phyloP scores from a whole-genome alignment of 2,888 invertebrate genomes.

The Amphipoea oculea region DNA sequence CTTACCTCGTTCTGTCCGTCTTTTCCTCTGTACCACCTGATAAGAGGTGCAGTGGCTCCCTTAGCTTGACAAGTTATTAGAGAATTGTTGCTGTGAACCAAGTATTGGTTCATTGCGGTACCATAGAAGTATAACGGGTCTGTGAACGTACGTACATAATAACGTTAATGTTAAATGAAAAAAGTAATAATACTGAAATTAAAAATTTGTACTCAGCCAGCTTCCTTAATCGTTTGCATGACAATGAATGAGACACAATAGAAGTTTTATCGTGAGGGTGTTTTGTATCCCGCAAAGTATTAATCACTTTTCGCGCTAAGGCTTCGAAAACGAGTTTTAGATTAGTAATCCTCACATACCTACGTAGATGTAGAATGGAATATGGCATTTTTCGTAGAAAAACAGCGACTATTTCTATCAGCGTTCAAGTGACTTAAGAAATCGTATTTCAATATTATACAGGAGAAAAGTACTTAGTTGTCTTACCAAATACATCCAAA shows the following conservation, averaged over 20 bases:
- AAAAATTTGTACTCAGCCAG: neutral
- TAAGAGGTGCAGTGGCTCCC: constrained; percentile 72
- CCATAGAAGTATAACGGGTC: constrained; percentile 78
- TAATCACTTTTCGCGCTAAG: constrained; percentile 3
- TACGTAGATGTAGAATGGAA: neutral
- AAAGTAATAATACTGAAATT: neutral
- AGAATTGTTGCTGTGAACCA: constrained; percentile 75
- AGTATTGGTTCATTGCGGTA: constrained; percentile 71
- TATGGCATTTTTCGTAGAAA: neutral
- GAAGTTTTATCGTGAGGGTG: neutral
- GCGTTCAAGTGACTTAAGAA: neutral
- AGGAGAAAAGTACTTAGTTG: neutral
- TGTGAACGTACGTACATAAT: constrained; percentile 56
- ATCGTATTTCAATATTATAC: neutral
- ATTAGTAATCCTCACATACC: neutral
- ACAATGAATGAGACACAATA: neutral
- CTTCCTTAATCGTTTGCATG: neutral
- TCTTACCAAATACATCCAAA: constrained; percentile 81
- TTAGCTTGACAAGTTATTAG: constrained; percentile 78
- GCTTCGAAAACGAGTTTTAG: neutral
- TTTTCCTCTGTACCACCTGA: constrained; percentile 79
- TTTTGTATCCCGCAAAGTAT: neutral
- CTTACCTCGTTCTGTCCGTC: constrained; percentile 66
- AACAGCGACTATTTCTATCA: too few species aligned
- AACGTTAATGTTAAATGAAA: neutral